Evolutionary conservation across 2,888 invertebrate genomes (phyloP).

Genomic region (Microdon myrmicae): DNA sequence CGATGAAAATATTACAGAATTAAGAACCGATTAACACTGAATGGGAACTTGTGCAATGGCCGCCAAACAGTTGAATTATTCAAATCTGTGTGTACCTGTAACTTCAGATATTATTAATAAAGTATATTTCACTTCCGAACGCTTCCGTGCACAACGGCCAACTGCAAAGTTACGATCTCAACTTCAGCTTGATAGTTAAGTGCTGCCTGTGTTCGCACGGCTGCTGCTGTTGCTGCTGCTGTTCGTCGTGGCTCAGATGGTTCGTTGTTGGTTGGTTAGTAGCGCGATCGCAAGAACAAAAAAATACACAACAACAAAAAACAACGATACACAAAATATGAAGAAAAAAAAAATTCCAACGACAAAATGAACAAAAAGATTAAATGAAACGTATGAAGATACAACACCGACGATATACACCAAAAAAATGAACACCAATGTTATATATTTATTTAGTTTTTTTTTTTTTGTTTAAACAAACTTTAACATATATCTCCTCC

Average conservation of each 20-base stretch:
- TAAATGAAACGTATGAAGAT: conserved; percentile 43
- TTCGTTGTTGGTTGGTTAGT: conserved; percentile 48
- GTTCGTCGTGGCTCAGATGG: conserved; percentile 49
- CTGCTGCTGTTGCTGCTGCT: conserved; percentile 55
- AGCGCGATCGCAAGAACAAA: conserved; percentile 44
- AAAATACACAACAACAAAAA: conserved; percentile 34
- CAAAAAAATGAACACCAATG: conserved; percentile 51
- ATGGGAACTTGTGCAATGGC: conserved; percentile 34
- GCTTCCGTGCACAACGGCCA: conserved; percentile 68
- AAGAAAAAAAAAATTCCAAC: conserved; percentile 8
- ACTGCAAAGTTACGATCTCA: conserved; percentile 68
- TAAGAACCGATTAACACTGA: conserved; percentile 40
- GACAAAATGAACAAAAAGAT: conserved; percentile 19
- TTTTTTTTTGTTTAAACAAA: too few relatives aligned
- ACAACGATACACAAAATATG: conserved; percentile 12
- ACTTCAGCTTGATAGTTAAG: conserved; percentile 66
- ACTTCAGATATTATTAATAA: conserved; percentile 66
- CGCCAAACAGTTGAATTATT: conserved; percentile 42
- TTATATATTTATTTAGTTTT: too few relatives aligned
- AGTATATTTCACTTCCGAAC: conserved; percentile 68
- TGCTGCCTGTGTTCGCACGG: conserved; percentile 63
- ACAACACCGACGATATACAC: conserved; percentile 51
- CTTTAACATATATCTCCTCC: conserved; percentile 49
- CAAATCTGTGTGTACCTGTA: conserved; percentile 51
- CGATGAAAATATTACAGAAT: conserved; percentile 28